These are phyloP conservation scores for Noctilio leporinus DNA, from an alignment of 2,113 vertebrate species.

Conservation along the genomic window DNA sequence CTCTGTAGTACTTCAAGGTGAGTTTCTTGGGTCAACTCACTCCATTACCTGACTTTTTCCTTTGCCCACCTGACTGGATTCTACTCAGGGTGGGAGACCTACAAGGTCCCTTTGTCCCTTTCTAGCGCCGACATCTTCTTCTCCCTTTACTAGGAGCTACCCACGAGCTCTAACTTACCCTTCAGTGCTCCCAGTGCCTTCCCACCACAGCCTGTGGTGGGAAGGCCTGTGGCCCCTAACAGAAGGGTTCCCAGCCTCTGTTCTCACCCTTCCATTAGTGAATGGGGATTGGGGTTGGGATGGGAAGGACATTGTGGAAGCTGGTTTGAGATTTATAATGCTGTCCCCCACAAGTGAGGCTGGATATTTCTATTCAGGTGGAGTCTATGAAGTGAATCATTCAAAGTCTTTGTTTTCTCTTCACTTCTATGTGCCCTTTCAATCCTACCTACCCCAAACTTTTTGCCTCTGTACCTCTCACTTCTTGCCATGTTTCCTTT, in stretches of 20 bases:
- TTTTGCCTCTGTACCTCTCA: background rate
- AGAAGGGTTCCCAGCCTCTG: background rate
- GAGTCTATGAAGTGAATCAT: slow-evolving; percentile 44
- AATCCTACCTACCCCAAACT: background rate
- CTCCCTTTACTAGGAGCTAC: background rate
- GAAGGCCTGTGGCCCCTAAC: background rate
- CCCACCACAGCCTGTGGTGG: background rate
- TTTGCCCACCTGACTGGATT: background rate
- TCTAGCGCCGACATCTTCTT: background rate
- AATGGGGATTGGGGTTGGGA: background rate
- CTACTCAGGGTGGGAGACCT: background rate
- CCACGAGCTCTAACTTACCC: background rate
- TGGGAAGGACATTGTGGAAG: background rate
- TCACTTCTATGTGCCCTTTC: slow-evolving; percentile 19
- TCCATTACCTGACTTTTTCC: background rate
- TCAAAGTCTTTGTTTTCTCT: slow-evolving; percentile 56
- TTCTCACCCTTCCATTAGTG: background rate
- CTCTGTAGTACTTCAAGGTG: slow-evolving; percentile 93
- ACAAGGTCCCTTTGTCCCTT: background rate
- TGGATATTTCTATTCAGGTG: slow-evolving; percentile 1
- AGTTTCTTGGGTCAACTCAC: background rate
- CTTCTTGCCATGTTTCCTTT: background rate
- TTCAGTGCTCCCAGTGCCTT: background rate
- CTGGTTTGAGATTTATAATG: background rate
- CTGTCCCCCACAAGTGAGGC: background rate